Percentiles rank a stretch among this genome's conserved stretches.
Evolutionary conservation across 1,140 invertebrate species (phyloP).

Genomic region (Yoshiicerus persimilis): DNA sequence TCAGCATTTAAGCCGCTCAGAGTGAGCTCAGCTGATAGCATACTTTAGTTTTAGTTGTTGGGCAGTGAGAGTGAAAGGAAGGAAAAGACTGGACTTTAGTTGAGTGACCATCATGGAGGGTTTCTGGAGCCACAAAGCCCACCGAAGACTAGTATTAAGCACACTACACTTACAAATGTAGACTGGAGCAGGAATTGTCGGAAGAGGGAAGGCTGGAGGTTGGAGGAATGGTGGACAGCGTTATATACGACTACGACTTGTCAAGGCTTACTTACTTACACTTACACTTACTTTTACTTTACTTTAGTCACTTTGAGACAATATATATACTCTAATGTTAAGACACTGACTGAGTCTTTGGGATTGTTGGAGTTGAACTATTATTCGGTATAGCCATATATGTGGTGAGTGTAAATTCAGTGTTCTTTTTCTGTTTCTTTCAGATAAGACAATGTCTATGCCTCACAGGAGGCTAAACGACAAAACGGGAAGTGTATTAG

Average conservation of each 20-base stretch:
- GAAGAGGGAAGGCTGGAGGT: neutral
- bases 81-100: neutral
- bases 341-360: neutral
- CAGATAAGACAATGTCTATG: constrained; percentile 14
- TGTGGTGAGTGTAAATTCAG: neutral
- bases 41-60: constrained; percentile 18
- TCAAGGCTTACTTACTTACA: constrained; percentile 22
- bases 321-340: neutral
- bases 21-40: constrained; percentile 18
- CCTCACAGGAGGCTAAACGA: constrained; percentile 2
- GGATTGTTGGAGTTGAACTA: neutral
- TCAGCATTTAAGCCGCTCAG: constrained; percentile 18
- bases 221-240: neutral
- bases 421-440: constrained; percentile 12
- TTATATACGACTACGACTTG: constrained; percentile 19
- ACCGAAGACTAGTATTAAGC: neutral
- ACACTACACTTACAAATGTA: neutral
- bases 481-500: constrained; percentile 32
- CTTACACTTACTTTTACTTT: constrained; percentile 20
- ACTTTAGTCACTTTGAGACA: neutral
- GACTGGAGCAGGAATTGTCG: neutral
- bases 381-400: neutral
- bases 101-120: neutral
- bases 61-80: neutral
- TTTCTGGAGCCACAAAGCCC: neutral